Base-by-base conservation (phyloP, 2,888 invertebrate species). In the Ophion ventricosus region DNA sequence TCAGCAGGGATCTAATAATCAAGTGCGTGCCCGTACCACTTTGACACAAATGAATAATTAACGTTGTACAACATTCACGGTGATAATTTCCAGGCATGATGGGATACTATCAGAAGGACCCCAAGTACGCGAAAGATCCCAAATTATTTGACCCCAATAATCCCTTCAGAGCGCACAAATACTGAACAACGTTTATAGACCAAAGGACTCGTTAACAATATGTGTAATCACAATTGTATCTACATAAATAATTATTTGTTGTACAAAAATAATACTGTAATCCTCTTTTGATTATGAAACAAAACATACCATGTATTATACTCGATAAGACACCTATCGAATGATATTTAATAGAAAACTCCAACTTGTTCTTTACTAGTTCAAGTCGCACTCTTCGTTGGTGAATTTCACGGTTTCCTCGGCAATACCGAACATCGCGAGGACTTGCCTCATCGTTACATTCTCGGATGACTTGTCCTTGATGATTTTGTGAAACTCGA, bases 131-230 rank as follows among this genome's bases (percentile, higher is more conserved):
- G 5, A 95, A 96, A 84, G 99, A 99, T 94, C 99, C 99, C 2
- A 96, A 96, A 92, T 93, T 99, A 56, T 99, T 98, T 94, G 97
- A 99, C 92, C 97, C 98, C 0, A 97, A 98, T 89, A 95, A 95
- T 87, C 98, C 98, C 5, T 94, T 97, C 59, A 95, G 97, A 87
- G 96, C 96, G 10, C 98, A 98, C 93, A 95, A 96, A 93, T 97
- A 96, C 94, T 97, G 95, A 93, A 80, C 56, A 67, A 70, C 2
- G 73, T 61, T 29, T 43, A 82, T 67, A 83, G 73, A 86, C 83
- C 86, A 79, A 80, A 56, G 78, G 75, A 77, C 73, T 80, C 77
- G 25, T 85, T 84, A 64, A 66, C 66, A 20, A 70, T 88, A 88
- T 85, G 75, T 85, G 56, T 80, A 85, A 82, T 74, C 35, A 80